Evolutionary conservation across 2,888 invertebrate genomes (phyloP), one percentile per base, ranked within the genome.

Genomic region (Euplexia lucipara): DNA sequence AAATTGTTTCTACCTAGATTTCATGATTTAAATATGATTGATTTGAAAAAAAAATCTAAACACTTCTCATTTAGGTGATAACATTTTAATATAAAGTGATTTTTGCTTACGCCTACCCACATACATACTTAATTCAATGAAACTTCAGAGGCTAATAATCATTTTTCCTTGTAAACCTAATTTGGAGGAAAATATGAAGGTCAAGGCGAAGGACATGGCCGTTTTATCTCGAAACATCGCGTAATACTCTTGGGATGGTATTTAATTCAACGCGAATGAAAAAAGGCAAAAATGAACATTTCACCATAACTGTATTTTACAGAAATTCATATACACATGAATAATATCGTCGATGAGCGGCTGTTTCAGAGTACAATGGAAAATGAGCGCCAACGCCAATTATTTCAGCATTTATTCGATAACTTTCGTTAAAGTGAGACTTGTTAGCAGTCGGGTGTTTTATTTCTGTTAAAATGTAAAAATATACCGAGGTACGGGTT

Each of bases 381-480:
- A 59, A 74, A 64, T 58, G 56, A 54, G 32, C 26, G 78, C 59
- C 51, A 9, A 47, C 44, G 47, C 44, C 72, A 74, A 74, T 77
- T 77, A 74, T 77, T 71, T 64, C 52, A 57, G 53, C 47, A 64
- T 60, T 71, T 52, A 74, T 72, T 77, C 48, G 56, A 74, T 57
- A 64, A 53, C 26, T 71, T 77, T 60, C 10, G 44, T 62, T 76
- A 54, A 64, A 74, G 26, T 52, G 52, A 74, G 56, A 56, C 78
- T 64, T 77, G 65, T 74, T 77, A 64, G 52, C 56, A 59, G 41
- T 52, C 47, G 26, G 30, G 37, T 45, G n/a, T 41, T 57, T 62
- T 71, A 63, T 71, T 34, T 62, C 32, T 39, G 45, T 47, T 34
- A 6, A 45, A 22, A 30, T 44, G 10, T 30, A n/a, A 42, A 59